Conservation (phyloP, 2,113 vertebrate genomes). For the Amphiprion ocellaris region DNA sequence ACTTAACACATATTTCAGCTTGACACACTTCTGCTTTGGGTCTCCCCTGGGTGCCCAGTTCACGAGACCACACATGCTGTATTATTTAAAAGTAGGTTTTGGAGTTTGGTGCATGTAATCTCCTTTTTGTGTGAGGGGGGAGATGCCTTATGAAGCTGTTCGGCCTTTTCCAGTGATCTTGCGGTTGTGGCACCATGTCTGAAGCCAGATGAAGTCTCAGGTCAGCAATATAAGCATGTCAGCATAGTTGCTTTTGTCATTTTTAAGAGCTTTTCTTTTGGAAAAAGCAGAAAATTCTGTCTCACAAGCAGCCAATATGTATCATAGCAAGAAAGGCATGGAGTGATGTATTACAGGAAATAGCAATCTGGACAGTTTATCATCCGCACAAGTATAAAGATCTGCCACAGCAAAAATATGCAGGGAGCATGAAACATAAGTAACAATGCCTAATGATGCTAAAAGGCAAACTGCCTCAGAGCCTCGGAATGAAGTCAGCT, state of each 20-base stretch:
- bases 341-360: constrained; percentile 38
- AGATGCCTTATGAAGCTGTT: constrained; percentile 35
- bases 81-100: constrained; percentile 76
- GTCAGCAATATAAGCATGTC: constrained; percentile 1
- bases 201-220: constrained; percentile 23
- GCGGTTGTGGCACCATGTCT: constrained; percentile 34
- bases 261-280: not conserved
- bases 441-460: constrained; percentile 29
- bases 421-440: constrained; percentile 19
- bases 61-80: constrained; percentile 73
- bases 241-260: not conserved
- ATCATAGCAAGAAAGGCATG: constrained; percentile 7
- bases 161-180: constrained; percentile 28
- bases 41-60: constrained; percentile 72
- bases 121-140: constrained; percentile 37
- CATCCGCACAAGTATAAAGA: constrained; percentile 40
- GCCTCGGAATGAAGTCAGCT: constrained; percentile 37
- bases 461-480: constrained; percentile 31
- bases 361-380: constrained; percentile 30
- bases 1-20: constrained; percentile 81
- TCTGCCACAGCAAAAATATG: constrained; percentile 12
- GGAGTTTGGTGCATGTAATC: constrained; percentile 50
- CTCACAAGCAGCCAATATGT: not conserved
- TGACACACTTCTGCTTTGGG: constrained; percentile 77
- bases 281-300: not conserved